A percentile compares a stretch with the other conserved stretches of the same genome.
These are phyloP conservation scores for Aptenodytes forsteri DNA, from an alignment of 2,113 vertebrate species.

Conservation along the genomic window DNA sequence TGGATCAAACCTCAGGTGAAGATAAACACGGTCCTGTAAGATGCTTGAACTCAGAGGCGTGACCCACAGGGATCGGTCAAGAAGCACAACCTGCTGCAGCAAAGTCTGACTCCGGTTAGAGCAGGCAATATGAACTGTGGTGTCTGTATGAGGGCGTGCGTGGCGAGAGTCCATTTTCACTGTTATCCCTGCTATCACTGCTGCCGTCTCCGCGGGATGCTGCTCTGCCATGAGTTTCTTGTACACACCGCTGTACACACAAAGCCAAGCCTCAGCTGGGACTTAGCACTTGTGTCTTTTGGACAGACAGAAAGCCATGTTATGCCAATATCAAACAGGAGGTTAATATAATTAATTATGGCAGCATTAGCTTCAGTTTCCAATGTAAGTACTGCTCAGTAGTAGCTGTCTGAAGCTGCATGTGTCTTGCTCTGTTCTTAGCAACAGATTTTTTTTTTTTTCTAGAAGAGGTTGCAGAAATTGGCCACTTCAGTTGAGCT, in stretches of 20 bases:
- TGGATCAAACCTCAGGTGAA: not conserved
- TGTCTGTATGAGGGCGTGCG: fast-evolving
- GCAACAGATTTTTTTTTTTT: not conserved
- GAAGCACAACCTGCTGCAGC: not conserved
- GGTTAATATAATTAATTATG: not conserved
- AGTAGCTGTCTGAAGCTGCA: not conserved
- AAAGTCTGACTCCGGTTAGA: not conserved
- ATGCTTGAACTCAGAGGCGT: not conserved
- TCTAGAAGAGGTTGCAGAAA: not conserved
- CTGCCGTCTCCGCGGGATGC: not conserved
- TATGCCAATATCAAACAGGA: not conserved
- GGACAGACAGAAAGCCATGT: not conserved
- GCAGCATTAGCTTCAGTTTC: not conserved
- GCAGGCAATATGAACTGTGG: not conserved
- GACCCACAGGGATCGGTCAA: not conserved
- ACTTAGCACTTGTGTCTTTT: not conserved
- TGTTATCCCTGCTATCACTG: fast-evolving
- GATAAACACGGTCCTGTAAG: not conserved
- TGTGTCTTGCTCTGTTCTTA: not conserved
- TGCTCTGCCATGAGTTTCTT: not conserved
- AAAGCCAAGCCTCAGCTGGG: not conserved
- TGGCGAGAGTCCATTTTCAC: not conserved
- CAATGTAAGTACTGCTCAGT: not conserved
- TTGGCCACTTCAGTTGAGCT: not conserved
- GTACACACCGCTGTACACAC: not conserved